Percentiles rank a stretch among this genome's conserved stretches.
Conservation (phyloP, 2,888 invertebrate genomes). For the Rhingia rostrata region DNA sequence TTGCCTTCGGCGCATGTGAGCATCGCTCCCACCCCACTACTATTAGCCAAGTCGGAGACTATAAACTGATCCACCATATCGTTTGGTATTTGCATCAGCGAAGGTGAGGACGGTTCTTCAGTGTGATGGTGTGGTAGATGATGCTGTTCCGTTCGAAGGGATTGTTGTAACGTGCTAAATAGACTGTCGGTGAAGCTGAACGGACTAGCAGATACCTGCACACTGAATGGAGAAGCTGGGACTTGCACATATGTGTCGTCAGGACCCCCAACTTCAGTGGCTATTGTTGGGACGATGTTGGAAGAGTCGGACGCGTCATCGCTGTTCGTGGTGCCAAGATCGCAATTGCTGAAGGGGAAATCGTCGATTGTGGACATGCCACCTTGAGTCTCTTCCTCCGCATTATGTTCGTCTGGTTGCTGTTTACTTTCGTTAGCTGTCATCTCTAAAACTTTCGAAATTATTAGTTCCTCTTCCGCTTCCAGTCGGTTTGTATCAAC, state of each 20-base stretch:
- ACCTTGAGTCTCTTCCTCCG: slow-evolving; percentile 52
- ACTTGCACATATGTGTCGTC: slow-evolving; percentile 60
- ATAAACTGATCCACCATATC: slow-evolving; percentile 73
- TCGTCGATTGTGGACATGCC: slow-evolving; percentile 61
- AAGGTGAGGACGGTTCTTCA: slow-evolving; percentile 46
- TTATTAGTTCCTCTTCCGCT: slow-evolving; percentile 60
- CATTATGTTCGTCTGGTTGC: slow-evolving; percentile 29
- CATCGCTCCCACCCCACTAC: slow-evolving; percentile 77
- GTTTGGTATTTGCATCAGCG: slow-evolving; percentile 56
- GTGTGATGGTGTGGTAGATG: slow-evolving; percentile 67
- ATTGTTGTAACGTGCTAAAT: slow-evolving; percentile 58
- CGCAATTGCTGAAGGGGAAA: slow-evolving; percentile 66
- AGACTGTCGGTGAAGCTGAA: slow-evolving; percentile 64
- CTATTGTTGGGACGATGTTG: slow-evolving; percentile 68
- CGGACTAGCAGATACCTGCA: slow-evolving; percentile 36
- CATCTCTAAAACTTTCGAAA: slow-evolving; percentile 70
- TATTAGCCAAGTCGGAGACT: slow-evolving; percentile 74
- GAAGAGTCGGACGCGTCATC: slow-evolving; percentile 64
- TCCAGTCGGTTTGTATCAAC: slow-evolving; percentile 58
- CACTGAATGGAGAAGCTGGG: not conserved
- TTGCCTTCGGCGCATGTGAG: slow-evolving; percentile 75
- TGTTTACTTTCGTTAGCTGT: slow-evolving; percentile 42
- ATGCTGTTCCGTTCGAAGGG: slow-evolving; percentile 66
- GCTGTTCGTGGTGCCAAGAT: slow-evolving; percentile 59
- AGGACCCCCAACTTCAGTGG: slow-evolving; percentile 45